Conservation (phyloP, 2,888 invertebrate genomes). For the Hypolimnas misippus region DNA sequence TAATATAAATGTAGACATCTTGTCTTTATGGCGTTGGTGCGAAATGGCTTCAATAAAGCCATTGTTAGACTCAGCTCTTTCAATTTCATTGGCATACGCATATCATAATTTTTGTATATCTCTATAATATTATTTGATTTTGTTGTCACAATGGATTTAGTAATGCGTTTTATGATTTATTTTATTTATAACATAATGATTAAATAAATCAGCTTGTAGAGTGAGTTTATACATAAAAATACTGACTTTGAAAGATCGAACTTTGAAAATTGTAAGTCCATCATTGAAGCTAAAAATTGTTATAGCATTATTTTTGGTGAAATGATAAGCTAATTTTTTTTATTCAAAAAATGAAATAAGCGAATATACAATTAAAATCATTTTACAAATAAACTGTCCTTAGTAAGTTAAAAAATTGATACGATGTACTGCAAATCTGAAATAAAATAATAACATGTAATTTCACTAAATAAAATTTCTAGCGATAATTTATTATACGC, state of each 20-base stretch:
- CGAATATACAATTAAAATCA: no score
- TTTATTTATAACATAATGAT: not conserved
- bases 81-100: constrained; percentile 54
- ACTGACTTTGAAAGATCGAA: no score
- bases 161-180: constrained; percentile 3
- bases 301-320: not conserved
- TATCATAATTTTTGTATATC: constrained; percentile 48
- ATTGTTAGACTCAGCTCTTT: constrained; percentile 53
- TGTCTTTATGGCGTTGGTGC: constrained; percentile 60
- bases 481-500: no score
- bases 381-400: constrained; percentile 56
- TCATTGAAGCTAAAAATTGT: no score
- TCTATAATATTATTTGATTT: constrained; percentile 45
- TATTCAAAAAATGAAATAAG: no score
- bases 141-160: not conserved
- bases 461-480: no score
- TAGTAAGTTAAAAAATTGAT: constrained; percentile 70
- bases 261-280: no score
- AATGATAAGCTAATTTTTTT: no score
- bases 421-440: constrained; percentile 74
- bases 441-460: constrained; percentile 50
- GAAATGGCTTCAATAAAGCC: constrained; percentile 60
- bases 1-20: constrained; percentile 66
- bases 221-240: no score
- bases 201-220: no score